phyloP scores from a whole-genome alignment of 2,113 vertebrate genomes.

The Mellivora capensis region DNA sequence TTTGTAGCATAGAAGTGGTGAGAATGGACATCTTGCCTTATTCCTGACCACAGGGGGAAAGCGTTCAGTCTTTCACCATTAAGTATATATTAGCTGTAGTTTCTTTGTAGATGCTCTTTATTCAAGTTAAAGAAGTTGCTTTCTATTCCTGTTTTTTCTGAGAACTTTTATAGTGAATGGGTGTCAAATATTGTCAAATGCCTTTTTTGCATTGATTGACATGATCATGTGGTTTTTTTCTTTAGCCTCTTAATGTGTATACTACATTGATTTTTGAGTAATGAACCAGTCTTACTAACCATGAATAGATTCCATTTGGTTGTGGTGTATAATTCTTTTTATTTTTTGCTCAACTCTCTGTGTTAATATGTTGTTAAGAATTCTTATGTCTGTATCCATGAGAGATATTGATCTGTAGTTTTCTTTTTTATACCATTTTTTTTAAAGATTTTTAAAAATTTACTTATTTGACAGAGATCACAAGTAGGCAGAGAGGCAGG shows the following conservation, averaged over 20 bases:
- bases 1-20: neutral
- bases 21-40: neutral
- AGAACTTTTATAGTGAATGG: neutral
- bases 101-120: neutral
- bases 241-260: neutral
- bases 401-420: neutral
- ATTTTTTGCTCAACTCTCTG: neutral
- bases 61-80: neutral
- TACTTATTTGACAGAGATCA: no score
- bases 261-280: neutral
- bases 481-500: no score
- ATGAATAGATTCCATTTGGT: neutral
- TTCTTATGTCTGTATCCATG: neutral
- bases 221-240: neutral
- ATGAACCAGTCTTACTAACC: neutral
- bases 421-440: neutral
- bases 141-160: conserved; percentile 2
- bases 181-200: neutral
- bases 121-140: neutral
- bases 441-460: neutral
- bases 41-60: neutral
- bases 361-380: conserved; percentile 14
- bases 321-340: neutral
- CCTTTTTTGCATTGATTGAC: neutral
- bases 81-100: neutral